These are phyloP conservation scores for Rhagium mordax DNA, from an alignment of 2,888 invertebrate genomes.

Conservation along the genomic window DNA sequence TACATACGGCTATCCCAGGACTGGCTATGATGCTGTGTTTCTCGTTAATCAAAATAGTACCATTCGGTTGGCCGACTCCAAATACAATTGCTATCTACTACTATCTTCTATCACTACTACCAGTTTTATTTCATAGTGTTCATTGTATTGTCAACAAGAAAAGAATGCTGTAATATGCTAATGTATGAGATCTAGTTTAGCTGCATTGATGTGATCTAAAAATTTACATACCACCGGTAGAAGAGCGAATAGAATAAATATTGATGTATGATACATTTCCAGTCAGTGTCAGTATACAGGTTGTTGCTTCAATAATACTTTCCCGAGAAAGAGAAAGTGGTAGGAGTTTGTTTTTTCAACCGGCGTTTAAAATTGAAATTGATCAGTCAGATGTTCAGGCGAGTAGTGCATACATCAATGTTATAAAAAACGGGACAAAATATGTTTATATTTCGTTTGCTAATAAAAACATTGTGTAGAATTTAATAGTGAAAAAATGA, in stretches of 20 bases:
- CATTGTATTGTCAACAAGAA: no score
- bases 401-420: constrained; percentile 1
- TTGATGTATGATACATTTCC: neutral
- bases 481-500: constrained; percentile 24
- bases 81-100: no score
- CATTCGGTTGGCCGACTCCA: no score
- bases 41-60: no score
- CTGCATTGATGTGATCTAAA: neutral
- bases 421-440: neutral
- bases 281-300: constrained; percentile 14
- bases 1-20: no score
- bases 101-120: no score
- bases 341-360: constrained; percentile 39
- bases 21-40: no score
- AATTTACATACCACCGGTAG: neutral
- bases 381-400: constrained; percentile 12
- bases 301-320: constrained; percentile 32
- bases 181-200: neutral
- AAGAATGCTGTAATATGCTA: neutral
- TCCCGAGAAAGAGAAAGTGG: constrained; percentile 48
- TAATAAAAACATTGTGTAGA: neutral
- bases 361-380: constrained; percentile 17
- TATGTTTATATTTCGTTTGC: constrained; percentile 5
- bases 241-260: constrained; percentile 14
- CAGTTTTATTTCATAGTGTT: no score